Percentiles rank a stretch among this genome's conserved stretches.
Evolutionary conservation across 2,797 vertebrate species (phyloP).

Genomic region (Phaenicophaeus curvirostris): DNA sequence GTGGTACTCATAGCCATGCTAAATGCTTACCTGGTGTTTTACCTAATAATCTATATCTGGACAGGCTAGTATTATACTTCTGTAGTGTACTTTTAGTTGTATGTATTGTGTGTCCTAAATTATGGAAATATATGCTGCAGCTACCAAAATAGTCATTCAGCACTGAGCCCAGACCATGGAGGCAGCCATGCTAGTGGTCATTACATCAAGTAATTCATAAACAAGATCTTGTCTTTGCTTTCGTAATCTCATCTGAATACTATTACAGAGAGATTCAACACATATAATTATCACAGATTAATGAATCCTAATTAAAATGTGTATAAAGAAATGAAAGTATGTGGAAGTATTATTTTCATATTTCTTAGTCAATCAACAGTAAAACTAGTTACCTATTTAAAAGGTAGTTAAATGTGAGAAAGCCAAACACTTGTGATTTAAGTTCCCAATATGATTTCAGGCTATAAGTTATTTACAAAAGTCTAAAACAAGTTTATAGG

Average conservation of each 20-base stretch:
- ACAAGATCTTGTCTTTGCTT: not conserved
- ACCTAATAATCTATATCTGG: not conserved
- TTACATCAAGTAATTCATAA: not conserved
- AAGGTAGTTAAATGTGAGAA: not conserved
- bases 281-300: not conserved
- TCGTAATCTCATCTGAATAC: not conserved
- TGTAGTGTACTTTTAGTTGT: not conserved
- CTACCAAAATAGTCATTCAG: not conserved
- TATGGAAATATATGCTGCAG: not conserved
- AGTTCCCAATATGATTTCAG: not conserved
- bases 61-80: not conserved
- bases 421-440: not conserved
- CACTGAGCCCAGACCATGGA: not conserved
- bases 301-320: not conserved
- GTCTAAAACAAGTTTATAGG: not conserved
- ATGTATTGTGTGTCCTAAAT: not conserved
- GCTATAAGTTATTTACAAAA: not conserved
- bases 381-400: not conserved
- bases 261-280: not conserved
- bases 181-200: not conserved
- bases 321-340: not conserved
- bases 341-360: not conserved
- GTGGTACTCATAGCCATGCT: not conserved
- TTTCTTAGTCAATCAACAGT: not conserved
- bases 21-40: not conserved